Evolutionary conservation across 2,797 vertebrate species (phyloP).

Genomic region (Neostethus bicornis): DNA sequence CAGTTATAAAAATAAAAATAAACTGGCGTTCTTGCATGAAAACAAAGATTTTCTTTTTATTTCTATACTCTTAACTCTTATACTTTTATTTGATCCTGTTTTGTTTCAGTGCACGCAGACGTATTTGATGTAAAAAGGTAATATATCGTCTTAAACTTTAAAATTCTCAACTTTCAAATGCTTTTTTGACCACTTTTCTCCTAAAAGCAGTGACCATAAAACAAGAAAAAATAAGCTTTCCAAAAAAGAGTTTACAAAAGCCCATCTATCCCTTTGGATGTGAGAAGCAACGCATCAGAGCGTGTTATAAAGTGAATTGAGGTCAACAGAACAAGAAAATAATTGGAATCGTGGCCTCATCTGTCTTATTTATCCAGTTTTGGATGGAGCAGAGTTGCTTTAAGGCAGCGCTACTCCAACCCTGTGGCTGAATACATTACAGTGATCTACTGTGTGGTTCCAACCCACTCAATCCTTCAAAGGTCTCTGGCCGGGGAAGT

Average conservation of each 20-base stretch:
- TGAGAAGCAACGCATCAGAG: slow-evolving; percentile 42
- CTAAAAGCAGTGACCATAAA: neutral
- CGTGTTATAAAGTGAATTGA: slow-evolving; percentile 67
- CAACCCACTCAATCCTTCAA: slow-evolving; percentile 68
- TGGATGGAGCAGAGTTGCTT: slow-evolving; percentile 56
- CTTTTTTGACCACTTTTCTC: neutral
- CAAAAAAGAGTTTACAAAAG: slow-evolving; percentile 9
- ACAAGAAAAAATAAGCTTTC: slow-evolving; percentile 11
- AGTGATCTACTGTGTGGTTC: slow-evolving; percentile 58
- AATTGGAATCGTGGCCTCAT: slow-evolving; percentile 71
- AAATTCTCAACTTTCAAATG: slow-evolving; percentile 16
- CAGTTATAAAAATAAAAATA: slow-evolving; percentile 7
- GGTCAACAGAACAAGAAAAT: slow-evolving; percentile 73
- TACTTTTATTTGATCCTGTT: no score
- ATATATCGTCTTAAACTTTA: slow-evolving; percentile 4
- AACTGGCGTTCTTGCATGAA: no score
- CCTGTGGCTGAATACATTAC: slow-evolving; percentile 74
- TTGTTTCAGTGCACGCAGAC: no score
- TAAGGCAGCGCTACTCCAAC: slow-evolving; percentile 58
- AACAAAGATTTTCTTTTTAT: no score
- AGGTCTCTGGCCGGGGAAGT: slow-evolving; percentile 65
- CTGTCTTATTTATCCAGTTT: slow-evolving; percentile 51
- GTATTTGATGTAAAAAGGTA: neutral
- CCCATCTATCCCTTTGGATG: slow-evolving; percentile 22
- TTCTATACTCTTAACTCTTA: no score